Evolutionary conservation across 2,797 vertebrate species (phyloP).

Genomic region (Poeciliopsis turneri): DNA sequence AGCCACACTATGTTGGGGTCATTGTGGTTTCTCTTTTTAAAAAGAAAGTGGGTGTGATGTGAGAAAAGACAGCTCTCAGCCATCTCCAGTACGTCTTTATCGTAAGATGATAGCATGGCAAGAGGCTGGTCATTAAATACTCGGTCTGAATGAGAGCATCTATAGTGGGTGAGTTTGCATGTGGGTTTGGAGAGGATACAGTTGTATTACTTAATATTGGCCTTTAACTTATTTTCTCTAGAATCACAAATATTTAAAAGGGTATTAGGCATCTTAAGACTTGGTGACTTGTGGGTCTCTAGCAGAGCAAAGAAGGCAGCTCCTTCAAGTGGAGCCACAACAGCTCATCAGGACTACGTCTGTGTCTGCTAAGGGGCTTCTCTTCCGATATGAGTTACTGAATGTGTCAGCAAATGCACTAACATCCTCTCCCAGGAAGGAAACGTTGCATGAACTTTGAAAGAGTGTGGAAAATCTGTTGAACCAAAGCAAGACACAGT

Average conservation of each 20-base stretch:
- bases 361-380: constrained; percentile 35
- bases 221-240: constrained; percentile 41
- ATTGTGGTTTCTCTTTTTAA: constrained; percentile 52
- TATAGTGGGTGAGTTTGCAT: constrained; percentile 19
- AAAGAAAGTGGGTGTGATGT: constrained; percentile 69
- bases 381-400: constrained; percentile 46
- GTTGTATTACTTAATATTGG: constrained; percentile 52
- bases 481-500: constrained; percentile 29
- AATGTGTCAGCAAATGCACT: constrained; percentile 58
- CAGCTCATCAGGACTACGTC: constrained; percentile 30
- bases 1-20: constrained; percentile 34
- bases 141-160: constrained; percentile 32
- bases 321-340: constrained; percentile 37
- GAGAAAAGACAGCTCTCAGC: constrained; percentile 62
- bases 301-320: constrained; percentile 19
- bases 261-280: constrained; percentile 57
- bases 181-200: constrained; percentile 28
- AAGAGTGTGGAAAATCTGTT: constrained; percentile 46
- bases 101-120: constrained; percentile 69
- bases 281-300: constrained; percentile 28
- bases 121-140: constrained; percentile 60
- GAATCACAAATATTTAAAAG: constrained; percentile 64
- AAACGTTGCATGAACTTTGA: constrained; percentile 60
- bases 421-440: constrained; percentile 27
- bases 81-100: constrained; percentile 70